Evolutionary conservation across 2,888 invertebrate species (phyloP).

Genomic region (Bombyx huttoni): DNA sequence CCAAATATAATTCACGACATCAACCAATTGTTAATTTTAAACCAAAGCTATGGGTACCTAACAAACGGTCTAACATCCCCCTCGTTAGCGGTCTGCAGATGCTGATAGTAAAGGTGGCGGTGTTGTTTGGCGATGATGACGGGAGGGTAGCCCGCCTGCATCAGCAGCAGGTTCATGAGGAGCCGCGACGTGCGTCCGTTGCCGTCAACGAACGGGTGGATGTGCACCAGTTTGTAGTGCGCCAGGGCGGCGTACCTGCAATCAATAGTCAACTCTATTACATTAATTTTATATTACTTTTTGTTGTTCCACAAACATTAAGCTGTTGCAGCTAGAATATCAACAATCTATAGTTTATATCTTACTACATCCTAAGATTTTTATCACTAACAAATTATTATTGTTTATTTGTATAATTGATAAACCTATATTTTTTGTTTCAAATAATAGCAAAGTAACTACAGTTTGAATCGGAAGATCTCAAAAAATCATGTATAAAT

Average conservation of each 20-base stretch:
- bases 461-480: too few species aligned
- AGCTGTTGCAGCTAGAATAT: too few species aligned
- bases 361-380: too few species aligned
- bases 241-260: slow-evolving; percentile 92
- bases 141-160: slow-evolving; percentile 96
- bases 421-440: too few species aligned
- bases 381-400: too few species aligned
- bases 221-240: slow-evolving; percentile 96
- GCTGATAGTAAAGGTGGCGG: slow-evolving; percentile 87
- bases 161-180: slow-evolving; percentile 95
- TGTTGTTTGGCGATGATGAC: slow-evolving; percentile 94
- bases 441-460: too few species aligned
- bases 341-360: too few species aligned
- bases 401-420: too few species aligned
- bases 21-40: too few species aligned
- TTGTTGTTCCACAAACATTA: too few species aligned
- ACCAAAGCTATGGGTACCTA: slow-evolving; percentile 24
- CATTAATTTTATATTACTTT: background rate
- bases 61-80: slow-evolving; percentile 97
- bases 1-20: too few species aligned
- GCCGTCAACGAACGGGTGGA: slow-evolving; percentile 97
- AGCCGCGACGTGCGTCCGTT: slow-evolving; percentile 96
- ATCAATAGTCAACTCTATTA: background rate
- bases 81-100: slow-evolving; percentile 90
- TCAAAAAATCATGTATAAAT: too few species aligned